Conservation (phyloP, 1,140 invertebrate genomes). For the Zeugodacus cucurbitae region DNA sequence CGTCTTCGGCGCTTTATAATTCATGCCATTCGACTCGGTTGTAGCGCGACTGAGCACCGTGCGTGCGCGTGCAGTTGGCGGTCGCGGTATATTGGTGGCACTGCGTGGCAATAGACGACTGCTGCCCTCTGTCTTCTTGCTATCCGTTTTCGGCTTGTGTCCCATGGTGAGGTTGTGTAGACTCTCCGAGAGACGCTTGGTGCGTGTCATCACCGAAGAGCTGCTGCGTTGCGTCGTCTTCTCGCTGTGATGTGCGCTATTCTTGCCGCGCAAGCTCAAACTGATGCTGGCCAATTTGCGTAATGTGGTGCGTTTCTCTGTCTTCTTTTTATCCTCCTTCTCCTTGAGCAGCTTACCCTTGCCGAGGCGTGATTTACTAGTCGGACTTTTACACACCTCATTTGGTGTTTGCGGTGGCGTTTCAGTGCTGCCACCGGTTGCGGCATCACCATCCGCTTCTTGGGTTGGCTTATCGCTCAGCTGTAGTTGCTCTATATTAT, state of each 20-base stretch:
- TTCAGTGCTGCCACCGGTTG: not conserved
- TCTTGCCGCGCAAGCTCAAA: not conserved
- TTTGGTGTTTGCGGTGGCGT: not conserved
- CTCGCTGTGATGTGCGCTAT: not conserved
- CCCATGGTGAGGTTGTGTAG: not conserved
- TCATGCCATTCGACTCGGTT: not conserved
- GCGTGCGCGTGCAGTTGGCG: not conserved
- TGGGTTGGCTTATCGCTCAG: not conserved
- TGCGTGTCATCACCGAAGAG: not conserved
- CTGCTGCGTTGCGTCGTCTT: not conserved
- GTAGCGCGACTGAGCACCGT: not conserved
- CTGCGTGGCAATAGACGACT: not conserved
- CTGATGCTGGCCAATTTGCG: not conserved
- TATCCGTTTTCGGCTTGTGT: not conserved
- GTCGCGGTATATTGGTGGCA: not conserved
- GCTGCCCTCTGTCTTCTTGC: not conserved
- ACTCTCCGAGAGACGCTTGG: slow-evolving; percentile 13
- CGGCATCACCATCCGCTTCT: not conserved
- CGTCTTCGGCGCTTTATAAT: not conserved
- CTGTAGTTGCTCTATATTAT: not conserved
- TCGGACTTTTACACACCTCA: not conserved
- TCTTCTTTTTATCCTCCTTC: not conserved
- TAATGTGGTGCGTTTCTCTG: not conserved
- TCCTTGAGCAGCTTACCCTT: not conserved
- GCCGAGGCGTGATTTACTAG: not conserved